Evolutionary conservation across 2,797 vertebrate species (phyloP).

Genomic region (Prionace glauca): DNA sequence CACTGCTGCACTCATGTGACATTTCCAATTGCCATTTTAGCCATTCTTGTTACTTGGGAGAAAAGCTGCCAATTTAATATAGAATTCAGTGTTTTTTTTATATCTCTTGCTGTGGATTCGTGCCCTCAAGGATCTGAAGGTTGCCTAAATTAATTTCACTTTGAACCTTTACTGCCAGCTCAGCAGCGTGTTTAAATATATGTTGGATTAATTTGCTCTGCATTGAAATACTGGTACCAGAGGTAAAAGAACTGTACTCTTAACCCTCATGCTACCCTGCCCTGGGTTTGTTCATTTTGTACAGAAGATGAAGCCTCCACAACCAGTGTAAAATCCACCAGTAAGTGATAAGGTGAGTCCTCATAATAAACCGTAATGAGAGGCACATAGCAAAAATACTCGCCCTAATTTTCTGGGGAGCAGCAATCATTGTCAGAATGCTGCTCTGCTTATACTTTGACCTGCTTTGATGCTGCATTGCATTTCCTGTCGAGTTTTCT

Average conservation of each 20-base stretch:
- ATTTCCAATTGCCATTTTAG: not conserved
- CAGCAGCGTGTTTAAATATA: not conserved
- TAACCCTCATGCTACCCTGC: not conserved
- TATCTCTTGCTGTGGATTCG: not conserved
- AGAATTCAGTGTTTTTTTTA: not conserved
- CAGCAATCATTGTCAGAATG: too few species aligned
- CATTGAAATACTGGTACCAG: not conserved
- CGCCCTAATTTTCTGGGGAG: too few species aligned
- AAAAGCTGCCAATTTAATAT: not conserved
- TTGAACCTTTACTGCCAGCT: not conserved
- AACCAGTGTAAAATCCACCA: not conserved
- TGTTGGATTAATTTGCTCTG: not conserved
- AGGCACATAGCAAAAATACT: not conserved
- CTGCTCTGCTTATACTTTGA: too few species aligned
- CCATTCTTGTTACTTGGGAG: not conserved
- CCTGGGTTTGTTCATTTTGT: not conserved
- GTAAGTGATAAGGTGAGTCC: too few species aligned
- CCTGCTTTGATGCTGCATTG: too few species aligned
- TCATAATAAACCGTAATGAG: not conserved
- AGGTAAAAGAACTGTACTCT: not conserved
- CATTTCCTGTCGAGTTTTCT: too few species aligned
- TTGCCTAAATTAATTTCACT: conserved; percentile 4
- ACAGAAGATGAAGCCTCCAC: not conserved
- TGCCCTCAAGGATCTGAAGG: not conserved
- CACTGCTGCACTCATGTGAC: not conserved